These are phyloP conservation scores for Lapara coniferarum DNA, from an alignment of 2,888 invertebrate genomes.

Conservation along the genomic window DNA sequence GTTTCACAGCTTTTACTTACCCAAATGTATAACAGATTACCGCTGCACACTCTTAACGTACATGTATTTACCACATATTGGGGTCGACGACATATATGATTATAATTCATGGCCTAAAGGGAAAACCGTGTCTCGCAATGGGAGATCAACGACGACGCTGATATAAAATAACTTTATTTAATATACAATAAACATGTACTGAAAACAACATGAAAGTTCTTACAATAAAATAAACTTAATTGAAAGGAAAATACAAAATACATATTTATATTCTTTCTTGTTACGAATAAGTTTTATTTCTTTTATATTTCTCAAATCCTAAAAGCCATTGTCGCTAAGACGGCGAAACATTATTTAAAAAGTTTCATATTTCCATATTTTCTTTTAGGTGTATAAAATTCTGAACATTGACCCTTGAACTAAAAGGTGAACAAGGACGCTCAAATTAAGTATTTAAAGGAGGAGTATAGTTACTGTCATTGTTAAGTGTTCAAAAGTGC, in stretches of 20 bases:
- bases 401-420: slow-evolving; percentile 13
- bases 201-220: background rate
- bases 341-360: slow-evolving; percentile 5
- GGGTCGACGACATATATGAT: background rate
- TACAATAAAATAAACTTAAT: background rate
- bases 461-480: background rate
- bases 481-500: slow-evolving; percentile 8
- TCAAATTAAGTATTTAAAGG: slow-evolving; percentile 24
- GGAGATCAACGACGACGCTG: background rate
- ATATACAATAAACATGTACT: background rate
- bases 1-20: too few relatives aligned
- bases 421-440: slow-evolving; percentile 23
- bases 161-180: background rate
- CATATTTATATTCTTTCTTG: background rate
- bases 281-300: background rate
- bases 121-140: slow-evolving; percentile 10
- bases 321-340: slow-evolving; percentile 22
- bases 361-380: slow-evolving; percentile 24
- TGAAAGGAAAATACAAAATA: slow-evolving; percentile 1
- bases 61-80: background rate
- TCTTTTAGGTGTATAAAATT: slow-evolving; percentile 8
- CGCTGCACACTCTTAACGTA: background rate
- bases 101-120: slow-evolving; percentile 6
- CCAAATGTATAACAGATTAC: background rate
- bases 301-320: slow-evolving; percentile 10